Evolutionary conservation across 2,888 invertebrate genomes (phyloP).

Genomic region (Camponotus fellah): DNA sequence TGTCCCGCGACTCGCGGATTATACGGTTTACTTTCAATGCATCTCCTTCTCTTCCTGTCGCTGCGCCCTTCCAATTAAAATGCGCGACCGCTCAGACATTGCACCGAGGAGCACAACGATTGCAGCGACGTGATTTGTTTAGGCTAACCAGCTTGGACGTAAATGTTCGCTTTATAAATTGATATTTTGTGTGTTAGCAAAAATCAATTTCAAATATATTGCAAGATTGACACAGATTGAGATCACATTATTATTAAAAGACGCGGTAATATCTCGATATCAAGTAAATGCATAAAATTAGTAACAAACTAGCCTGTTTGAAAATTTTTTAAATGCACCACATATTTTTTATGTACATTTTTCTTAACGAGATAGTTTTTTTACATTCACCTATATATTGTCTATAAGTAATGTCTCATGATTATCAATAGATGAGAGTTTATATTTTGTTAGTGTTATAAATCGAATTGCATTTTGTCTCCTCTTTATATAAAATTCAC

Average conservation of each 20-base stretch:
- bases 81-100: constrained; percentile 54
- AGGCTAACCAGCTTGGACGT: not conserved
- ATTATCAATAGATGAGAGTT: not conserved
- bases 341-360: not conserved
- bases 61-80: constrained; percentile 68
- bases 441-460: not conserved
- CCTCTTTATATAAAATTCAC: not conserved
- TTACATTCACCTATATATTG: not conserved
- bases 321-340: not conserved
- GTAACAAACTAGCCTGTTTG: not conserved
- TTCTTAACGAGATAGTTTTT: not conserved
- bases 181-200: constrained; percentile 34
- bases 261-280: not conserved
- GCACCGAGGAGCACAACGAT: not conserved
- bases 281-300: not conserved
- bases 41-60: constrained; percentile 54
- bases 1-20: constrained; percentile 73
- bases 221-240: not conserved
- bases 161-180: constrained; percentile 33
- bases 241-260: not conserved
- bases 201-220: constrained; percentile 16
- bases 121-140: constrained; percentile 44
- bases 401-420: not conserved
- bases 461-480: not conserved
- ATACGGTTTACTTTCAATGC: constrained; percentile 72